Conservation (phyloP, 2,888 invertebrate genomes). For the Drosophila quasianomalipes region DNA sequence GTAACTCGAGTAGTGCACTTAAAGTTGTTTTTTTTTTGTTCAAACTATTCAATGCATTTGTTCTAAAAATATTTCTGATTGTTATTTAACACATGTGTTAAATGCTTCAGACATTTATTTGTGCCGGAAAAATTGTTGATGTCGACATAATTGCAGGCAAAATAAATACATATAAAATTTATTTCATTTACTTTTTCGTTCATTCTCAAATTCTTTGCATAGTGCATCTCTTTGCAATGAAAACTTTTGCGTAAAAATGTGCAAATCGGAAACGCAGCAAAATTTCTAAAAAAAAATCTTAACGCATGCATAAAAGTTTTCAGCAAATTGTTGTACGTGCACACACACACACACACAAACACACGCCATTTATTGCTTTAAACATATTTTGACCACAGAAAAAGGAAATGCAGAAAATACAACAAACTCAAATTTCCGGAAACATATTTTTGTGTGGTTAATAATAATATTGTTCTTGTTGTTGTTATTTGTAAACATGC, state of each 20-base stretch:
- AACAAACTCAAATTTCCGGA: slow-evolving; percentile 36
- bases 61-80: neutral
- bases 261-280: slow-evolving; percentile 25
- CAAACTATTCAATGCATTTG: neutral
- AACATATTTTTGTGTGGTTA: slow-evolving; percentile 42
- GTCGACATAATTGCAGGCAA: neutral
- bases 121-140: neutral
- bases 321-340: slow-evolving; percentile 26
- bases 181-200: neutral
- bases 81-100: slow-evolving; percentile 6
- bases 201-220: slow-evolving; percentile 10
- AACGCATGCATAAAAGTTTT: slow-evolving; percentile 51
- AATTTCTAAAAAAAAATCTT: slow-evolving; percentile 40
- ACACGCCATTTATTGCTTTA: slow-evolving; percentile 20
- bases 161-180: neutral
- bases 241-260: slow-evolving; percentile 16
- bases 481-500: slow-evolving; percentile 2
- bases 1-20: neutral
- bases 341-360: slow-evolving; percentile 1
- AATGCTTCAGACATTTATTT: slow-evolving; percentile 4
- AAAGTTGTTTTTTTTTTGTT: neutral
- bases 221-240: slow-evolving; percentile 35
- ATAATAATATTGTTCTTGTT: slow-evolving; percentile 44
- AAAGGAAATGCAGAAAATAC: slow-evolving; percentile 40
- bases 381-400: slow-evolving; percentile 36